phyloP scores from a whole-genome alignment of 2,113 vertebrate genomes.

The Bungarus multicinctus region DNA sequence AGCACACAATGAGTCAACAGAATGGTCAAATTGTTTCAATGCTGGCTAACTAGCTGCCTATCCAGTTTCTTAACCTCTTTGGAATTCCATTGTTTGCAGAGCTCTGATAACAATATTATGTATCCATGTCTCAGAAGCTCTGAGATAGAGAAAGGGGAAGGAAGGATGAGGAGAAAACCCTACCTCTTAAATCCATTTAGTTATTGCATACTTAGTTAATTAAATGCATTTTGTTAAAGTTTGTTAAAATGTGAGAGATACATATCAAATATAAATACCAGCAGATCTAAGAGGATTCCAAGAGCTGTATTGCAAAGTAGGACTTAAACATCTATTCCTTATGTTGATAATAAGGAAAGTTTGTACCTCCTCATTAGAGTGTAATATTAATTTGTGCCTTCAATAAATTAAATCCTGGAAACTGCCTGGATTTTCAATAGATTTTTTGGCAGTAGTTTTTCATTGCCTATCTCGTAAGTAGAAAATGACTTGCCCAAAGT shows the following conservation, averaged over 20 bases:
- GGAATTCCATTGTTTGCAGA: constrained; percentile 54
- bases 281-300: not conserved
- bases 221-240: not conserved
- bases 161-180: not conserved
- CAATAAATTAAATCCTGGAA: not conserved
- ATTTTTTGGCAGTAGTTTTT: not conserved
- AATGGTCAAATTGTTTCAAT: constrained; percentile 54
- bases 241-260: not conserved
- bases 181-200: not conserved
- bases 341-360: not conserved
- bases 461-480: not conserved
- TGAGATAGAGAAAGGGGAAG: not conserved
- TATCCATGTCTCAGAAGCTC: constrained; percentile 44
- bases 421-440: not conserved
- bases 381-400: not conserved
- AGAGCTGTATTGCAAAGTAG: not conserved
- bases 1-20: constrained; percentile 51
- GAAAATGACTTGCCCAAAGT: not conserved
- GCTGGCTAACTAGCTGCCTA: constrained; percentile 65
- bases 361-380: not conserved
- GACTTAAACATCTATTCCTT: not conserved
- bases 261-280: not conserved
- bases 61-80: constrained; percentile 63
- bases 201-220: not conserved
- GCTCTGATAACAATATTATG: constrained; percentile 53